phyloP scores from a whole-genome alignment of 2,888 invertebrate genomes.

The Syrista parreyssii region DNA sequence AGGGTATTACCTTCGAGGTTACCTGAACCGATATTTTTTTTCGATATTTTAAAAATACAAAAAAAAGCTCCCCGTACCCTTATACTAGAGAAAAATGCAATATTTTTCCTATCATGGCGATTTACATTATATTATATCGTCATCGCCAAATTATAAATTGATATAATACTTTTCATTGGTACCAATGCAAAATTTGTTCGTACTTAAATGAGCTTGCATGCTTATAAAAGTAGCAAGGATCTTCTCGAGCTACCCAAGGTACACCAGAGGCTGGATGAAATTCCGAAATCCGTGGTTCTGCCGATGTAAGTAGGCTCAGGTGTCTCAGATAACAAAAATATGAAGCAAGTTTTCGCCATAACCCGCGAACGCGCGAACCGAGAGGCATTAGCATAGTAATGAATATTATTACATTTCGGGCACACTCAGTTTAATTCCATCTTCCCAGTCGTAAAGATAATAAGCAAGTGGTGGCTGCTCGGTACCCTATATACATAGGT shows the following conservation, averaged over 20 bases:
- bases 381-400: constrained; percentile 65
- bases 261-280: neutral
- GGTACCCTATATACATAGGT: constrained; percentile 12
- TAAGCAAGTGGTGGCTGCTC: constrained; percentile 58
- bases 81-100: neutral
- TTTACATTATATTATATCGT: neutral
- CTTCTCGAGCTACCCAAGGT: neutral
- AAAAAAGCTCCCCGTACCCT: neutral
- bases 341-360: constrained; percentile 62
- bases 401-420: constrained; percentile 66
- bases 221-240: neutral
- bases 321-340: constrained; percentile 63
- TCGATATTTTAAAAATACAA: neutral
- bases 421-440: constrained; percentile 66
- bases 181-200: neutral
- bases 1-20: neutral
- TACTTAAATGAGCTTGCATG: neutral
- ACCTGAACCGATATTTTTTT: neutral
- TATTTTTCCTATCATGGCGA: neutral
- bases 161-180: neutral
- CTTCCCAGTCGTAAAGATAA: constrained; percentile 66
- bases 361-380: constrained; percentile 42
- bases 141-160: neutral
- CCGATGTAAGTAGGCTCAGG: constrained; percentile 44
- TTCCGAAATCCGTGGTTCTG: constrained; percentile 14